Base-by-base conservation (phyloP, 2,113 vertebrate species). In the Odontophorus gujanensis region DNA sequence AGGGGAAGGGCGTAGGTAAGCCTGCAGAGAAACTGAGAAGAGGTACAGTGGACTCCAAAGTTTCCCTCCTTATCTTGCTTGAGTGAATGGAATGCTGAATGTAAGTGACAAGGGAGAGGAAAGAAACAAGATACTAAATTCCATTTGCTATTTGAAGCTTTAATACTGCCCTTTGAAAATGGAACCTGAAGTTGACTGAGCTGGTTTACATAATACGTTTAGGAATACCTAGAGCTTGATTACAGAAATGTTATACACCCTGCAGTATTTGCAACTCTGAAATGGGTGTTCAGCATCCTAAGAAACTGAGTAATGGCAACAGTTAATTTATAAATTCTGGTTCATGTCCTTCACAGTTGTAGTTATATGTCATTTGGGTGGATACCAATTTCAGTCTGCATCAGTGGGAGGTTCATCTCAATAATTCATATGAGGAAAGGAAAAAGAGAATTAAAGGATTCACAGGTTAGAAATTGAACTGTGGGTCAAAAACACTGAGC, bases 101-200 rank as follows among this genome's bases (percentile, higher is more conserved):
- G 42, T 28, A 79, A 94, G 62, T 76, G 75, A 78, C 79, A 90
- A 85, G 42, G 59, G 75, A 82, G 66, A 87, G 5, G 42, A 25
- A 79, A 87, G 34, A 93, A 94, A 90, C 40, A 68, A 66, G 80
- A 63, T 71, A 86, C 81, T 63, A 89, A 88, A 93, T 78, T 53
- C 69, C 83, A 61, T 78, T 92, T 88, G 59, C 25, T 90, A 38
- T 73, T 66, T 90, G 86, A 93, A 73, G 61, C 74, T 83, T 80
- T 90, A 92, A 69, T 76, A 68, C 59, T 85, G 43, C 82, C 88
- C 72, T 85, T 95, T 90, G 65, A 81, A 92, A 95, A 81, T 5
- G 50, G 59, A 94, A 85, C 45, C 73, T 74, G 68, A 77, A 81
- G 50, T 67, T 94, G 89, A 77, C 72, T 90, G 89, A 93, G 74